Evolutionary conservation across 2,888 invertebrate genomes (phyloP), one percentile per base, ranked within the genome.

Genomic region (Eristalis arbustorum): DNA sequence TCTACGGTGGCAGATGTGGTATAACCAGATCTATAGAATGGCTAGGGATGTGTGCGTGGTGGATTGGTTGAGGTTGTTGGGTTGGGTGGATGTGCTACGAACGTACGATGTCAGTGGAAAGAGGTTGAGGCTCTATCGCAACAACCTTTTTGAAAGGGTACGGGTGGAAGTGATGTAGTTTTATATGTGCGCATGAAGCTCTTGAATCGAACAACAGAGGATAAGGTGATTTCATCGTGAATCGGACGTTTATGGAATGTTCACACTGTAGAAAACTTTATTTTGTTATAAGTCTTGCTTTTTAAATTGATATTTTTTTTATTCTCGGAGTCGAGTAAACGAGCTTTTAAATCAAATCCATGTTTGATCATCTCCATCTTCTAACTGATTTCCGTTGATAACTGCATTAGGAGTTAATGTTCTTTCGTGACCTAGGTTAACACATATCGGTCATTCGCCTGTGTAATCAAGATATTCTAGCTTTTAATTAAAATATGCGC

Each of bases 121-220:
- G 49, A 49, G 49, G 49, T 49, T 49, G 82, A 71, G 67, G 31
- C 77, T 56, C 56, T 69, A 59, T n/a, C 68, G 37, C 42, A 34
- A 8, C 68, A 73, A 37, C 34, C 40, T 18, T 34, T 6, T n/a
- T 40, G 74, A 56, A 59, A 34, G 56, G 75, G 57, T 79, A 75
- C 83, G 78, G 78, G 62, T 87, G 74, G 37, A 79, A 34, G 72
- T 59, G 25, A 59, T 23, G 13, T 25, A 5, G 25, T 59, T 59
- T 87, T 87, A 25, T 87, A 79, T 83, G 71, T 82, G 87, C 72
- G 78, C 83, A 82, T 79, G 83, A 75, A 83, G 75, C 78, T 61
- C 69, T 49, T 25, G 25, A 59, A 59, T 87, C 59, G 69, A 31
- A 64, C 42, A 61, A 28, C 74, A 25, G 74, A 87, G 78, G 49